phyloP scores from a whole-genome alignment of 1,140 invertebrate species.

The Drosophila ficusphila region DNA sequence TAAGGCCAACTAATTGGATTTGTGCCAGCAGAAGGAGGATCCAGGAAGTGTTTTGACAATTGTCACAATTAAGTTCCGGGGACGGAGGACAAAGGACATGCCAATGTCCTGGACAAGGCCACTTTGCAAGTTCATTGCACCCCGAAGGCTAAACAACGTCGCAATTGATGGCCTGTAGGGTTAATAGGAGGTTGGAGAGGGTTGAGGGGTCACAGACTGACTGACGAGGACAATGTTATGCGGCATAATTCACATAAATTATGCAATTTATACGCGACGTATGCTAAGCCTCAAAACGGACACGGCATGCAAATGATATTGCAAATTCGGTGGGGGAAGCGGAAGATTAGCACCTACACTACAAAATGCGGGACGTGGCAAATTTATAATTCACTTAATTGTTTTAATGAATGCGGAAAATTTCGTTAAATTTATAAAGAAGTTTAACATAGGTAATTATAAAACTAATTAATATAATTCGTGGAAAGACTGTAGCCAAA shows the following conservation, averaged over 20 bases:
- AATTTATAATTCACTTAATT: too few species aligned
- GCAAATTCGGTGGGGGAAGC: constrained; percentile 1
- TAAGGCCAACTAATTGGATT: constrained; percentile 75
- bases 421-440: too few species aligned
- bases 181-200: too few species aligned
- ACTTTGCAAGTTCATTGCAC: constrained; percentile 77
- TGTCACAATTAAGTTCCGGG: constrained; percentile 69
- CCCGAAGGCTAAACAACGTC: constrained; percentile 56
- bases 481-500: too few species aligned
- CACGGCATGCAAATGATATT: constrained; percentile 70
- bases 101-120: constrained; percentile 76
- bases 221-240: constrained; percentile 56
- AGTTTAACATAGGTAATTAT: too few species aligned
- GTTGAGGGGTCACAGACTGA: not conserved
- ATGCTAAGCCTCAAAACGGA: constrained; percentile 72
- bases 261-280: constrained; percentile 78
- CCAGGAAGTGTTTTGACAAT: constrained; percentile 76
- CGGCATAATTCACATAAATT: constrained; percentile 82
- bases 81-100: constrained; percentile 42
- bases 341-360: not conserved
- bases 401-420: too few species aligned
- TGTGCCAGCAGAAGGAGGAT: constrained; percentile 42
- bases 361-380: too few species aligned
- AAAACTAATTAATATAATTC: too few species aligned
- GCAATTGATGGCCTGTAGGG: constrained; percentile 21